A percentile compares a stretch with the other conserved stretches of the same genome.
phyloP scores from a whole-genome alignment of 2,797 vertebrate species.

The Chrysocyon brachyurus region DNA sequence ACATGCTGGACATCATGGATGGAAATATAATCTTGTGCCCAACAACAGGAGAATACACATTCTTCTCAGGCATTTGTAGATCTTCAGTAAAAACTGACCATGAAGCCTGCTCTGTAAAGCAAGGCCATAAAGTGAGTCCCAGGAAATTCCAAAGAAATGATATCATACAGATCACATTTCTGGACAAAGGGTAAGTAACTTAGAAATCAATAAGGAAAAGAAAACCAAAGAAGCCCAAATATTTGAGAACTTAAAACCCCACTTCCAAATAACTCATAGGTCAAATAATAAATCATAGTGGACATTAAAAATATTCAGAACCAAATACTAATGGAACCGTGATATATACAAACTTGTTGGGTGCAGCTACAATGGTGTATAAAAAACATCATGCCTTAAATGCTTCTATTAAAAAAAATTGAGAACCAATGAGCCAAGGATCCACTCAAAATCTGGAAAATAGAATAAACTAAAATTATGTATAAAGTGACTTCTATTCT shows the following conservation, averaged over 20 bases:
- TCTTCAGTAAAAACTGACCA: not conserved
- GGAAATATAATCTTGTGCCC: not conserved
- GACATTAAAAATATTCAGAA: not conserved
- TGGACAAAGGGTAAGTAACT: not conserved
- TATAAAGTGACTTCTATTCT: not conserved
- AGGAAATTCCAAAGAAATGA: not conserved
- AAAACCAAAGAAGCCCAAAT: not conserved
- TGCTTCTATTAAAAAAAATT: not conserved
- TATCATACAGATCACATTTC: not conserved
- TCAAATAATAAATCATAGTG: not conserved
- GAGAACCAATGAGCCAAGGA: not conserved
- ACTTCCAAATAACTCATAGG: not conserved
- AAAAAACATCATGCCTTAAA: not conserved
- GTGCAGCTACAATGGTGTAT: not conserved
- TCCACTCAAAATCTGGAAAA: not conserved
- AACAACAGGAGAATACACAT: not conserved
- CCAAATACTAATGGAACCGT: not conserved
- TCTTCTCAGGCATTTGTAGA: not conserved
- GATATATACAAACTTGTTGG: not conserved
- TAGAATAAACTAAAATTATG: conserved; percentile 13
- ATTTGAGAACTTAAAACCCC: not conserved
- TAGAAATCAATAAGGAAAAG: not conserved
- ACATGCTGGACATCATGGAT: not conserved
- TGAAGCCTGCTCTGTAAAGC: not conserved
- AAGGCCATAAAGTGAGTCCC: not conserved